Percentiles rank a stretch among this genome's conserved stretches.
Conservation (phyloP, 37 sponge, comb jelly and placozoan species). For the Geodia barretti region DNA sequence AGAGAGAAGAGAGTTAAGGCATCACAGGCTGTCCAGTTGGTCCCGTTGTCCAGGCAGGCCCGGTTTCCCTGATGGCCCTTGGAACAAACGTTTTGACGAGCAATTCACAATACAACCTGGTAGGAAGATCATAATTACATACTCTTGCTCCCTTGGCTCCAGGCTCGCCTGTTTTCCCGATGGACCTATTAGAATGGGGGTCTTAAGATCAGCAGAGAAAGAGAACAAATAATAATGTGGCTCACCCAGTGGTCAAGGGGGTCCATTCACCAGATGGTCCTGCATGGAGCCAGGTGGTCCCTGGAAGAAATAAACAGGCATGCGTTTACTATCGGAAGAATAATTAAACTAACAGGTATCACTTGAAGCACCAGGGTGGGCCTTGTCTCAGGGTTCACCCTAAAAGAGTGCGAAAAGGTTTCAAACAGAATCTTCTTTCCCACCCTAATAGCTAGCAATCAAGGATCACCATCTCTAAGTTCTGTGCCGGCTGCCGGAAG, state of each 20-base stretch:
- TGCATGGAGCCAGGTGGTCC: neutral
- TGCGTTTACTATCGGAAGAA: neutral
- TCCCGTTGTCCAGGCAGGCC: slow-evolving; percentile 70
- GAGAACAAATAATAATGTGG: neutral
- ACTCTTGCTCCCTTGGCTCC: slow-evolving; percentile 52
- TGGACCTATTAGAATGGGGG: slow-evolving; percentile 18
- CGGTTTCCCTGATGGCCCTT: slow-evolving; percentile 61
- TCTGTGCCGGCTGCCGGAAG: slow-evolving; percentile 49
- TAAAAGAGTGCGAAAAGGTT: neutral
- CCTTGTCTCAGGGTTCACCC: slow-evolving; percentile 64
- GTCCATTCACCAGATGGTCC: slow-evolving; percentile 1
- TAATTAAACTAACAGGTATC: neutral
- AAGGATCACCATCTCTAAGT: slow-evolving; percentile 52
- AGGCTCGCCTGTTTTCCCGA: slow-evolving; percentile 31
- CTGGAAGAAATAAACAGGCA: neutral
- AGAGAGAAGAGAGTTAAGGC: neutral
- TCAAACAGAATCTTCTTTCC: neutral
- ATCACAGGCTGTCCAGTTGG: slow-evolving; percentile 50
- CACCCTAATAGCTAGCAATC: neutral
- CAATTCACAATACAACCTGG: neutral
- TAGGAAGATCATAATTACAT: neutral
- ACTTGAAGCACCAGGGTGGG: slow-evolving; percentile 22
- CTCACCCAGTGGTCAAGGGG: neutral
- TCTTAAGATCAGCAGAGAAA: neutral
- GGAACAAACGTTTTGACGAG: neutral